phyloP scores from a whole-genome alignment of 2,797 vertebrate species.

The Cichlasoma orientale region DNA sequence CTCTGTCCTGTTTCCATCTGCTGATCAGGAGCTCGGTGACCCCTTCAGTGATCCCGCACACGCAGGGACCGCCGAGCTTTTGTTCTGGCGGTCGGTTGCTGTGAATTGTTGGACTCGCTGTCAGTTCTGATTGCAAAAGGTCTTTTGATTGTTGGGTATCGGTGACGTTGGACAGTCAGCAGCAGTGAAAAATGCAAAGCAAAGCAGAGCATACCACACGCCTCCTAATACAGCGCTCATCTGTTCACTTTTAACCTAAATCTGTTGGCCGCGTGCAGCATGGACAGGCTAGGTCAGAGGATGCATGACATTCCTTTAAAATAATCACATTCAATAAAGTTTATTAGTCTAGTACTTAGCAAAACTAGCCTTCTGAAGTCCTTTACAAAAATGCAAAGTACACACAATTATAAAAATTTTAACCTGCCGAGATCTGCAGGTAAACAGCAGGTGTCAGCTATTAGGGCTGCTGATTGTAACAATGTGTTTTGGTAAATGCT shows the following conservation, averaged over 20 bases:
- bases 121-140: constrained; percentile 51
- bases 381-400: neutral
- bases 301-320: neutral
- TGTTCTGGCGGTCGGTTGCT: constrained; percentile 29
- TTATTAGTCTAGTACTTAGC: no score
- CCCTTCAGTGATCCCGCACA: neutral
- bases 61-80: constrained; percentile 28
- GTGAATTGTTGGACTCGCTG: constrained; percentile 49
- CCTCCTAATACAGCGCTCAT: neutral
- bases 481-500: neutral
- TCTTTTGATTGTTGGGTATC: constrained; percentile 61
- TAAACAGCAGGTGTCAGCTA: neutral
- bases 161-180: constrained; percentile 55
- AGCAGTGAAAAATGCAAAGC: constrained; percentile 45
- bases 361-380: no score
- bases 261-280: neutral
- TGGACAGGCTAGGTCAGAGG: neutral
- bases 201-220: constrained; percentile 32
- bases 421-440: neutral
- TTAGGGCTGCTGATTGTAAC: neutral
- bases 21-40: constrained; percentile 29
- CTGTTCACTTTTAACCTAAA: neutral
- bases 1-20: constrained; percentile 1
- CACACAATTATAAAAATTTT: neutral
- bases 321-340: no score